A percentile compares a stretch with the other conserved stretches of the same genome.
These are phyloP conservation scores for Agrochola litura DNA, from an alignment of 2,888 invertebrate genomes.

Conservation along the genomic window DNA sequence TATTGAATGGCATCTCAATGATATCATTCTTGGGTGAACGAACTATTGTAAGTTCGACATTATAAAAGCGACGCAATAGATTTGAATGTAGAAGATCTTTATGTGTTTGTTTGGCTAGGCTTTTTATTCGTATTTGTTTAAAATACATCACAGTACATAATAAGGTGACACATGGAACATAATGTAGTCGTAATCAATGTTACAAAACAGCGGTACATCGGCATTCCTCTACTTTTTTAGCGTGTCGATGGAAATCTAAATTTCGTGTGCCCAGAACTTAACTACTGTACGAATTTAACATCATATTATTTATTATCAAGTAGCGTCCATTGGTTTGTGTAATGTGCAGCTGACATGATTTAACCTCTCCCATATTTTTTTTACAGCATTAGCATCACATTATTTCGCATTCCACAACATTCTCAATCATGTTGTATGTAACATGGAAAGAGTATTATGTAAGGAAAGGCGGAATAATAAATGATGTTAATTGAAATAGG, in stretches of 20 bases:
- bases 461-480: neutral
- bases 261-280: neutral
- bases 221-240: neutral
- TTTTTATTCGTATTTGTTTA: slow-evolving; percentile 1
- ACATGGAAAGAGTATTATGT: slow-evolving; percentile 3
- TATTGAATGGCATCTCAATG: slow-evolving; percentile 56
- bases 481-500: neutral
- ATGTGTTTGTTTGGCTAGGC: neutral
- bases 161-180: neutral
- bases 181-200: neutral
- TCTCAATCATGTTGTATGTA: neutral
- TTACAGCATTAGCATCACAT: neutral
- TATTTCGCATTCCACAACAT: neutral
- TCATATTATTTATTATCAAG: neutral
- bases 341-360: neutral
- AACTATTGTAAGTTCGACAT: slow-evolving; percentile 43
- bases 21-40: slow-evolving; percentile 64
- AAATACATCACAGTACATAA: neutral
- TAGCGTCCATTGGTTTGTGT: neutral
- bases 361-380: neutral
- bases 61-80: slow-evolving; percentile 31
- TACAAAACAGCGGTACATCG: neutral
- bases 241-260: neutral
- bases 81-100: slow-evolving; percentile 13
- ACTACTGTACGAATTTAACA: neutral